Evolutionary conservation across 2,113 vertebrate species (phyloP), one percentile per base, ranked within the genome.

Genomic region (Symphodus melops): DNA sequence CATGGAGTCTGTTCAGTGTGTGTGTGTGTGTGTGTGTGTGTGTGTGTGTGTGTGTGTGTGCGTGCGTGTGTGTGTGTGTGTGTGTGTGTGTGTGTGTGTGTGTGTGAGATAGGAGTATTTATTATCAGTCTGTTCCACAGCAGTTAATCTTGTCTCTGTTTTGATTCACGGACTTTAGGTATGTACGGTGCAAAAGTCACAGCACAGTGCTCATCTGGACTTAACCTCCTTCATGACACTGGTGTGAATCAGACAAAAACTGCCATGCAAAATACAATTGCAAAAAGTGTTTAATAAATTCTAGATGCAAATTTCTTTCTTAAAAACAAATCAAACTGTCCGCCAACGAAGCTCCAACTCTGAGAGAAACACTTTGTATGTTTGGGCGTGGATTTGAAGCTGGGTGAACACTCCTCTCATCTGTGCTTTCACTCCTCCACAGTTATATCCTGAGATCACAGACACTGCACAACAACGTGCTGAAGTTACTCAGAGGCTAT

Each of bases 371-470:
- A 25, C 25, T 25, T 25, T 25, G 25, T 25, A 4, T 25, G 25
- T 25, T 25, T 25, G 4, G 25, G 25, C 25, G 2, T 33, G 28
- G 28, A 33, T 33, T 33, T 33, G 4, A 5, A 33, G 28, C 28
- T 33, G 28, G 28, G 6, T 33, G 28, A 33, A 33, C 28, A 6
- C 28, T 33, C 3, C 28, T 33, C 28, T 33, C 6, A 5, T 37
- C 57, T 72, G 64, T 17, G 9, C 52, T n/a, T 53, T 13, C 10
- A 20, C 53, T 49, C 59, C 51, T 54, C 23, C 63, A 49, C 57
- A 58, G 39, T 16, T 55, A 58, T 21, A 19, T 58, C 39, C 20
- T 1, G 17, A 36, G n/a, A 20, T 59, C 37, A 21, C 28, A 25
- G 21, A 23, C 25, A 16, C 12, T 5, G 42, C 58, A 17, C 11